phyloP scores from a whole-genome alignment of 2,888 invertebrate species.

The Mallateleia sp. region DNA sequence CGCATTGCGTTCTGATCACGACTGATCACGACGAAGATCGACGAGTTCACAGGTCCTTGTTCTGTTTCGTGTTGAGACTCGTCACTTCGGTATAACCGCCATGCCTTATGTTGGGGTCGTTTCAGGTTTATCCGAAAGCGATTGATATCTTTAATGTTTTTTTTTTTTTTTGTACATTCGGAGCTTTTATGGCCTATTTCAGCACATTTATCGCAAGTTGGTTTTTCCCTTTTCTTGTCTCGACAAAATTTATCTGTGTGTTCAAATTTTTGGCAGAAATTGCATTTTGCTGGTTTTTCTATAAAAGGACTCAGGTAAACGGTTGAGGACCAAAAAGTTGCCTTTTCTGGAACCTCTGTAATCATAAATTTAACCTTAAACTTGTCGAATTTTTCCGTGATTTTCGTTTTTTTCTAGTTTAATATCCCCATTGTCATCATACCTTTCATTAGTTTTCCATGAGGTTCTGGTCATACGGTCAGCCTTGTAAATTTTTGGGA shows the following conservation, averaged over 20 bases:
- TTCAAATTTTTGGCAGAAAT: conserved; percentile 1
- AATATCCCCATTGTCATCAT: too few relatives aligned
- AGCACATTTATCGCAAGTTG: not conserved
- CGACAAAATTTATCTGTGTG: conserved; percentile 26
- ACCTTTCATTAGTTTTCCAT: too few relatives aligned
- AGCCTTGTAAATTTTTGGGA: not conserved
- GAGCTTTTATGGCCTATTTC: not conserved
- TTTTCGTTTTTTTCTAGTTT: too few relatives aligned
- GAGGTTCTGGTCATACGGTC: too few relatives aligned
- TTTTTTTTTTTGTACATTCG: not conserved
- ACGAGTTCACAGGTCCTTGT: too few relatives aligned
- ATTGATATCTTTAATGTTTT: not conserved
- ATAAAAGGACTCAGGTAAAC: conserved; percentile 27
- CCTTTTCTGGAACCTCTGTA: conserved; percentile 25
- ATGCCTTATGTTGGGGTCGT: too few relatives aligned
- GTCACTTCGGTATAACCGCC: too few relatives aligned
- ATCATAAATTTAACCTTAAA: conserved; percentile 25
- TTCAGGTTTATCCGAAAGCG: not conserved
- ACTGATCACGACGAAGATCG: too few relatives aligned
- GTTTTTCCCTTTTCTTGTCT: not conserved
- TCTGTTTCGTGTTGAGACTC: too few relatives aligned
- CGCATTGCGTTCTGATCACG: too few relatives aligned
- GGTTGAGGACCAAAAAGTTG: conserved; percentile 2
- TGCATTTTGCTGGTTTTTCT: conserved; percentile 12
- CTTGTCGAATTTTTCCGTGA: not conserved